phyloP scores from a whole-genome alignment of 2,797 vertebrate genomes.

The Cirrhinus mrigala region DNA sequence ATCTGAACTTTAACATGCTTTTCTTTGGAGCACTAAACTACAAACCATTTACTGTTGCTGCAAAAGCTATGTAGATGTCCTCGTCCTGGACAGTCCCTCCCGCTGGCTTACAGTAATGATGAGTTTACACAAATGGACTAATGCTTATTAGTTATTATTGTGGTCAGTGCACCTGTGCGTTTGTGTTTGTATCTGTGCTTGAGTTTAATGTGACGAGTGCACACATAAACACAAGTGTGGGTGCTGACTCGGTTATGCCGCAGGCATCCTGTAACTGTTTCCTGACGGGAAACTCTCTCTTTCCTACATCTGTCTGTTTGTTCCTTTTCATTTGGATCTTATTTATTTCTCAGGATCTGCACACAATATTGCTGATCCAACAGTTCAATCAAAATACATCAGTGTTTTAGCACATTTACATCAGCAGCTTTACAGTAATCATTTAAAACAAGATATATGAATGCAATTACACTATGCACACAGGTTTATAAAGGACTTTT shows the following conservation, averaged over 20 bases:
- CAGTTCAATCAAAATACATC: not conserved
- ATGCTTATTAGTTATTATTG: conserved; percentile 1
- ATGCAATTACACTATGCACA: not conserved
- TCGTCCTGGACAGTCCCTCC: not conserved
- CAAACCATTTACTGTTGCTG: not conserved
- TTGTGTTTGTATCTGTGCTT: conserved; percentile 35
- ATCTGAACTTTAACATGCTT: not conserved
- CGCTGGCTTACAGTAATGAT: not conserved
- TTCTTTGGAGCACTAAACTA: conserved; percentile 4
- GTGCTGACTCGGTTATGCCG: conserved; percentile 11
- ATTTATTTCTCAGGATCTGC: not conserved
- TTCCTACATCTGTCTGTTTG: conserved; percentile 51
- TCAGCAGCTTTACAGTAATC: not conserved
- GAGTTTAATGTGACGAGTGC: not conserved
- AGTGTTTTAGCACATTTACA: not conserved
- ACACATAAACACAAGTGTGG: not conserved
- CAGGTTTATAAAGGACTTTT: not conserved
- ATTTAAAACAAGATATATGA: not conserved
- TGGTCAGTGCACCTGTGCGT: not conserved
- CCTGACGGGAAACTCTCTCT: conserved; percentile 57
- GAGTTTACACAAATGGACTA: not conserved
- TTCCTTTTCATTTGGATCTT: conserved; percentile 29
- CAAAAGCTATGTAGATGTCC: not conserved
- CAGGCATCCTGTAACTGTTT: conserved; percentile 56
- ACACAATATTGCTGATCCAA: conserved; percentile 9